A percentile compares a stretch with the other conserved stretches of the same genome.
Conservation (phyloP, 2,113 vertebrate genomes). For the Mandrillus leucophaeus region DNA sequence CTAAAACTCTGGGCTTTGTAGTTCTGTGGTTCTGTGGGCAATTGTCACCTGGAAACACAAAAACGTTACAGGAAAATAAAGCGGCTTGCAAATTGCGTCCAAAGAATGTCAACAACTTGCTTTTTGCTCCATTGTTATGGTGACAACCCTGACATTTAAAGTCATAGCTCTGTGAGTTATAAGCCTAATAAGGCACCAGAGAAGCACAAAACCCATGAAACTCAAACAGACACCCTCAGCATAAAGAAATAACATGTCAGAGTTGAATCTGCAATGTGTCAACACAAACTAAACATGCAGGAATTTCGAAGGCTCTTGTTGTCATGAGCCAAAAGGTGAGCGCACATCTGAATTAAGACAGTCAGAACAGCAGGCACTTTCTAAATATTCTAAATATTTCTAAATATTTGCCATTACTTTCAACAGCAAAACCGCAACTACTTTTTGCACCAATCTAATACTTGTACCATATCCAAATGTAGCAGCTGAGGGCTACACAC, state of each 20-base stretch:
- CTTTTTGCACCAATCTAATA: not conserved
- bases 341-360: not conserved
- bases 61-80: slow-evolving; percentile 39
- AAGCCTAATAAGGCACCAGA: slow-evolving; percentile 42
- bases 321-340: not conserved
- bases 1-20: not conserved
- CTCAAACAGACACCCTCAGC: not conserved
- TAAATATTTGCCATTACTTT: too few relatives aligned
- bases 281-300: slow-evolving; percentile 35
- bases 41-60: slow-evolving; percentile 42
- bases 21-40: not conserved
- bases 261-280: not conserved
- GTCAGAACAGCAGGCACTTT: not conserved
- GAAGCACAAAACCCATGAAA: slow-evolving; percentile 7
- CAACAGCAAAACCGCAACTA: too few relatives aligned
- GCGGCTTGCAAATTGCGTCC: slow-evolving; percentile 45
- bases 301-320: not conserved
- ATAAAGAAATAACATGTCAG: slow-evolving; percentile 19
- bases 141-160: slow-evolving; percentile 65
- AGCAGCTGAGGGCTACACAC: not conserved
- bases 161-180: slow-evolving; percentile 28
- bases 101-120: slow-evolving; percentile 61
- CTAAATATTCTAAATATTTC: not conserved
- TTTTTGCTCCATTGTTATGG: slow-evolving; percentile 36
- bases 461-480: not conserved